A percentile compares a stretch with the other conserved stretches of the same genome.
These are phyloP conservation scores for Nipponia nippon DNA, from an alignment of 2,113 vertebrate species.

Conservation along the genomic window DNA sequence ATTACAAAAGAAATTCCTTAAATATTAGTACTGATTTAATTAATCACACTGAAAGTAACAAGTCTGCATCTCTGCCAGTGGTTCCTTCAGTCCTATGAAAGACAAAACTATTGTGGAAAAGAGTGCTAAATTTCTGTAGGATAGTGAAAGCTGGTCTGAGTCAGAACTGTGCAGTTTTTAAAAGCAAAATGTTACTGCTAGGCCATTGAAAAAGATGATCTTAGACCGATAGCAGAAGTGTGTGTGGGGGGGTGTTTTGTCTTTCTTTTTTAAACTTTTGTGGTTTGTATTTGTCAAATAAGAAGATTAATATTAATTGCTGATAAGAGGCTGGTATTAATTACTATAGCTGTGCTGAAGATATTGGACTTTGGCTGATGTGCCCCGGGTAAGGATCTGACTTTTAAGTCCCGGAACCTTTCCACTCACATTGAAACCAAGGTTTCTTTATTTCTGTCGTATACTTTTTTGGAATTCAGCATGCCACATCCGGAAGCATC, in stretches of 20 bases:
- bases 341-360: neutral
- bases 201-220: neutral
- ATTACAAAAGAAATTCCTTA: neutral
- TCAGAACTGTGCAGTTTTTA: neutral
- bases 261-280: neutral
- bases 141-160: neutral
- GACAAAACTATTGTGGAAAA: neutral
- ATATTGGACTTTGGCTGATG: neutral
- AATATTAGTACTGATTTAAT: neutral
- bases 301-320: neutral
- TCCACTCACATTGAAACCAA: neutral
- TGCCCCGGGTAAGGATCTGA: neutral
- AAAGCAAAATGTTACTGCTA: neutral
- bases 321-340: neutral
- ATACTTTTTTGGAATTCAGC: neutral
- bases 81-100: neutral
- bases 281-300: neutral
- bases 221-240: neutral
- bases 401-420: neutral
- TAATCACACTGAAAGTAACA: neutral
- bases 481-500: neutral
- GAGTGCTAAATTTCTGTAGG: neutral
- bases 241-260: accelerated
- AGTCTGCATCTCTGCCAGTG: neutral
- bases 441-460: neutral